Evolutionary conservation across 2,888 invertebrate species (phyloP).

Genomic region (Volucella bombylans): DNA sequence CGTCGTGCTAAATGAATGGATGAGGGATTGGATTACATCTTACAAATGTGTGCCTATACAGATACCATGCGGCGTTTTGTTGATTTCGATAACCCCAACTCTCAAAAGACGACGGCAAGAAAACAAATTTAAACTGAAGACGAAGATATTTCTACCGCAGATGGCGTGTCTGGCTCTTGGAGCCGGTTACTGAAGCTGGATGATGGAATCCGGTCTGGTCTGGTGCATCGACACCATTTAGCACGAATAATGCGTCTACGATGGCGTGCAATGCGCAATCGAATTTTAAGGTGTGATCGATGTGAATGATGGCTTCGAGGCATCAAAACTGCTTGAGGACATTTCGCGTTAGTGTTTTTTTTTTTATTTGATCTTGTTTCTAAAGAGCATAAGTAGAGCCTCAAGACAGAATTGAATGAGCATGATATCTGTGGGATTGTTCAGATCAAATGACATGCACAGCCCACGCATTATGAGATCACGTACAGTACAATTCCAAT

Average conservation of each 20-base stretch:
- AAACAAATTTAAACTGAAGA: conserved; percentile 42
- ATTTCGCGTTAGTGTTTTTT: background rate
- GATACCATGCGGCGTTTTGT: conserved; percentile 55
- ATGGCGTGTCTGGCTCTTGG: conserved; percentile 33
- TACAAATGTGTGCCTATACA: background rate
- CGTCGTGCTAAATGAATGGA: conserved; percentile 3
- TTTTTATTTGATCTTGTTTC: background rate
- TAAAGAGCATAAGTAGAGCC: background rate
- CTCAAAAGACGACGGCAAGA: background rate
- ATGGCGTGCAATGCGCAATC: conserved; percentile 43
- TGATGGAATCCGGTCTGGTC: conserved; percentile 26
- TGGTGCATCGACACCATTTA: conserved; percentile 39
- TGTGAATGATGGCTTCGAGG: conserved; percentile 64
- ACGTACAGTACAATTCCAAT: too few relatives aligned
- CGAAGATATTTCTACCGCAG: conserved; percentile 18
- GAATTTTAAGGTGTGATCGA: conserved; percentile 65
- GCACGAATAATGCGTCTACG: background rate
- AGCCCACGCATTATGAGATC: background rate
- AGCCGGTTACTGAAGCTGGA: conserved; percentile 32
- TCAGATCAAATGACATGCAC: background rate
- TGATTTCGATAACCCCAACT: conserved; percentile 27
- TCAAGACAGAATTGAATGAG: background rate
- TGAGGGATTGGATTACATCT: conserved; percentile 4
- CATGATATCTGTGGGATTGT: background rate
- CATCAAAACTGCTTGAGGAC: conserved; percentile 22